Conservation (phyloP, 2,797 vertebrate genomes). For the Parauchenoglanis ngamensis region DNA sequence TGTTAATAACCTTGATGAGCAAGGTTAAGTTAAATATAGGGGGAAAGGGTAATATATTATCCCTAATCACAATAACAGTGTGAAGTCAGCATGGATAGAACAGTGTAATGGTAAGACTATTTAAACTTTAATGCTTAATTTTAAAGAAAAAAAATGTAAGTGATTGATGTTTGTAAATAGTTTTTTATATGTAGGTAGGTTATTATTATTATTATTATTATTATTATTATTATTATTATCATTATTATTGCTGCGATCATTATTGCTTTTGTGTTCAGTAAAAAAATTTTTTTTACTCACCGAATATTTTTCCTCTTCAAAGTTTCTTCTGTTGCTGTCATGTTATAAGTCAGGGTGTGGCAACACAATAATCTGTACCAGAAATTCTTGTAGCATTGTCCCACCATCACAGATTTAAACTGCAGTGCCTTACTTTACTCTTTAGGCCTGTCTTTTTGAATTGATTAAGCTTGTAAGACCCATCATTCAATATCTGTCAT, state of each 20-base stretch:
- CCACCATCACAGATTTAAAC: slow-evolving; percentile 34
- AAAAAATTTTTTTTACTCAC: neutral
- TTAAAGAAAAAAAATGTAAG: too few species aligned
- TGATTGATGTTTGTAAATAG: neutral
- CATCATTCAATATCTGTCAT: slow-evolving; percentile 60
- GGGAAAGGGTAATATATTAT: slow-evolving; percentile 38
- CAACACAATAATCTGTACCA: slow-evolving; percentile 26
- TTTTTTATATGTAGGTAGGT: neutral
- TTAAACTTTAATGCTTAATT: neutral
- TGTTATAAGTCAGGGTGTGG: slow-evolving; percentile 47
- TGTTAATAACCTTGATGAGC: slow-evolving; percentile 71
- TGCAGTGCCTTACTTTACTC: slow-evolving; percentile 54
- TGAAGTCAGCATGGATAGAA: neutral
- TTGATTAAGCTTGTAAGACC: slow-evolving; percentile 61
- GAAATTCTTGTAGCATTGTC: slow-evolving; percentile 44
- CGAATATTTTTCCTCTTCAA: slow-evolving; percentile 2
- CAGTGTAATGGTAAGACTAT: neutral
- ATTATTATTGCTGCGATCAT: neutral
- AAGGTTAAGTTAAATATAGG: slow-evolving; percentile 68
- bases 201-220: neutral
- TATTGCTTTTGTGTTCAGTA: neutral
- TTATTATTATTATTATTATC: slow-evolving; percentile 15
- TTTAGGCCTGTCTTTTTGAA: slow-evolving; percentile 58
- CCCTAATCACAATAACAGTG: slow-evolving; percentile 23
- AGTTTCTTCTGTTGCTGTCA: slow-evolving; percentile 27